Conservation (phyloP, 2,113 vertebrate genomes). For the Empidonax traillii region DNA sequence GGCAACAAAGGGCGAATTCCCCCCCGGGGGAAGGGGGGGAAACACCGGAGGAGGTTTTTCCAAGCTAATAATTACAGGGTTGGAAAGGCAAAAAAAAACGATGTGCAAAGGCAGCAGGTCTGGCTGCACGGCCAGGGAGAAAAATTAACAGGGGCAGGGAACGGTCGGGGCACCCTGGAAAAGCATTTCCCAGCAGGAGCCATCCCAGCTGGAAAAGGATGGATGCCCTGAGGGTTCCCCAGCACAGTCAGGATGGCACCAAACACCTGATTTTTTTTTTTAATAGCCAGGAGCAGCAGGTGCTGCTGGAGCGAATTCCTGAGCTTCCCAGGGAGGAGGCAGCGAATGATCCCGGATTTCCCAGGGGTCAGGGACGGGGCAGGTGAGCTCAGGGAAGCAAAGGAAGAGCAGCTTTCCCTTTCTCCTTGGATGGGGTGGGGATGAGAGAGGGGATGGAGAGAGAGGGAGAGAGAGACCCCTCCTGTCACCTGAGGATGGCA, state of each 20-base stretch:
- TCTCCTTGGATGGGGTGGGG: background rate
- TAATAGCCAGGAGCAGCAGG: background rate
- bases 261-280: background rate
- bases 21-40: background rate
- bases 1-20: fast-evolving
- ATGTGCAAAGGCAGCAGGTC: background rate
- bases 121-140: background rate
- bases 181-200: background rate
- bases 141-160: background rate
- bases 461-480: background rate
- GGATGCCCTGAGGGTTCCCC: background rate
- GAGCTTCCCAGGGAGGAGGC: background rate
- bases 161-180: fast-evolving
- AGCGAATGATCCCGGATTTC: background rate
- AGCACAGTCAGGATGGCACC: background rate
- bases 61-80: fast-evolving
- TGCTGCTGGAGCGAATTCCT: background rate
- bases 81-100: no score
- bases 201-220: background rate
- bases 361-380: background rate
- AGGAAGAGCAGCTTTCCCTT: background rate
- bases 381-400: background rate
- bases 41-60: background rate
- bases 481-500: background rate
- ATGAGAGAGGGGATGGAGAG: background rate